These are phyloP conservation scores for Aproaerema taeniolella DNA, from an alignment of 2,888 invertebrate species.

Conservation along the genomic window DNA sequence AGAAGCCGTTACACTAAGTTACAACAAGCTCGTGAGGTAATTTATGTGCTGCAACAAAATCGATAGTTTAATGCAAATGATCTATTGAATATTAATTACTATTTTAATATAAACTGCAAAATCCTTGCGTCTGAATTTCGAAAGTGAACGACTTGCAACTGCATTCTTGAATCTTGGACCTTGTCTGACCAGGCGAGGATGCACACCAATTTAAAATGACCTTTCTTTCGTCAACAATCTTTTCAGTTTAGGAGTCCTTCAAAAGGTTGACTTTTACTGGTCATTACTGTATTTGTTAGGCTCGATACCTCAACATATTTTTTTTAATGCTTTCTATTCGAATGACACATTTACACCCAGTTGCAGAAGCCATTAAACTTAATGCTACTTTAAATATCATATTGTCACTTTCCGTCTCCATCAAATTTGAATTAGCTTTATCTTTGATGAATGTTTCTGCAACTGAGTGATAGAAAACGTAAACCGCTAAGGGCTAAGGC, in stretches of 20 bases:
- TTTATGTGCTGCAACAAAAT: no score
- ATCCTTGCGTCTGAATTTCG: conserved; percentile 53
- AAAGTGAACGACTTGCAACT: conserved; percentile 56
- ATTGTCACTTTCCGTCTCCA: no score
- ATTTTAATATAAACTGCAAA: conserved; percentile 27
- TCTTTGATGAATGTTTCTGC: no score
- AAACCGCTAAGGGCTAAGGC: no score
- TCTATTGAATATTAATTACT: conserved; percentile 25
- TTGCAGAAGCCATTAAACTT: no score
- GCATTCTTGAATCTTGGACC: conserved; percentile 66
- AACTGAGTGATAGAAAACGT: no score
- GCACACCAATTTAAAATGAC: conserved; percentile 31
- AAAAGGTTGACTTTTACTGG: conserved; percentile 6
- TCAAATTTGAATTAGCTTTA: no score
- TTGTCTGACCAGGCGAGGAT: conserved; percentile 55
- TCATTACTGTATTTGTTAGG: conserved; percentile 6
- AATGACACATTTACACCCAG: no score
- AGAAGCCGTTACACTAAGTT: no score
- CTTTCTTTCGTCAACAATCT: conserved; percentile 17
- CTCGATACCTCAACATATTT: conserved; percentile 10
- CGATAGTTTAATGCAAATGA: conserved; percentile 14
- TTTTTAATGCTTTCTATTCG: no score
- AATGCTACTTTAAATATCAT: no score
- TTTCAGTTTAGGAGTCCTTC: background rate
- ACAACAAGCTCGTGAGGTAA: no score